phyloP scores from a whole-genome alignment of 2,113 vertebrate species.

The Alouatta palliata region DNA sequence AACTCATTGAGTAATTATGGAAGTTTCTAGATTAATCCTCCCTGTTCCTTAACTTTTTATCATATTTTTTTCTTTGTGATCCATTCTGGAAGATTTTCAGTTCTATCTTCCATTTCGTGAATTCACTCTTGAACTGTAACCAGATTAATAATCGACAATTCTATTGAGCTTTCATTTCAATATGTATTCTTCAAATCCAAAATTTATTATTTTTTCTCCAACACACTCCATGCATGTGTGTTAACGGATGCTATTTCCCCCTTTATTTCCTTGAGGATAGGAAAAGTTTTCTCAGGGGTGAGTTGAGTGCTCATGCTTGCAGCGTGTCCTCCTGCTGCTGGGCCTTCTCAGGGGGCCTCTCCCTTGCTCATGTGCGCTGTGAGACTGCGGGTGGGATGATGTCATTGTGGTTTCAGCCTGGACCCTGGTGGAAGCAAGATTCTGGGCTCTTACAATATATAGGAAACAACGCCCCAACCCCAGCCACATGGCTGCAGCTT shows the following conservation, averaged over 20 bases:
- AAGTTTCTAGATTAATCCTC: background rate
- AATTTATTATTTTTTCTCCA: background rate
- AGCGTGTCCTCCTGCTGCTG: background rate
- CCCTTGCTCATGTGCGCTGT: background rate
- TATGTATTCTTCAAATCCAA: background rate
- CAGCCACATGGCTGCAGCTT: background rate
- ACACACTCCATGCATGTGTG: too few species aligned
- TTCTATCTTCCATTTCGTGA: background rate
- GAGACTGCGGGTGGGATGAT: background rate
- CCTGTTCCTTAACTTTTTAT: background rate
- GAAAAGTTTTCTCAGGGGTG: background rate
- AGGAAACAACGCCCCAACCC: background rate
- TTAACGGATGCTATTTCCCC: background rate
- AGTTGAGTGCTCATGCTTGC: background rate
- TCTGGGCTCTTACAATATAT: background rate
- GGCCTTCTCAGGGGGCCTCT: background rate
- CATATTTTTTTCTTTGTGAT: background rate
- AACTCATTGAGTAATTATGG: background rate
- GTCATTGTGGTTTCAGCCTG: background rate
- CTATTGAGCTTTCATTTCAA: background rate
- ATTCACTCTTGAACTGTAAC: background rate
- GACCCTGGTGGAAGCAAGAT: background rate
- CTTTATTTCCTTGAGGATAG: background rate
- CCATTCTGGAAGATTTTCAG: background rate
- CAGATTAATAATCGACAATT: background rate